phyloP scores from a whole-genome alignment of 2,888 invertebrate genomes.

The Biston betularia region DNA sequence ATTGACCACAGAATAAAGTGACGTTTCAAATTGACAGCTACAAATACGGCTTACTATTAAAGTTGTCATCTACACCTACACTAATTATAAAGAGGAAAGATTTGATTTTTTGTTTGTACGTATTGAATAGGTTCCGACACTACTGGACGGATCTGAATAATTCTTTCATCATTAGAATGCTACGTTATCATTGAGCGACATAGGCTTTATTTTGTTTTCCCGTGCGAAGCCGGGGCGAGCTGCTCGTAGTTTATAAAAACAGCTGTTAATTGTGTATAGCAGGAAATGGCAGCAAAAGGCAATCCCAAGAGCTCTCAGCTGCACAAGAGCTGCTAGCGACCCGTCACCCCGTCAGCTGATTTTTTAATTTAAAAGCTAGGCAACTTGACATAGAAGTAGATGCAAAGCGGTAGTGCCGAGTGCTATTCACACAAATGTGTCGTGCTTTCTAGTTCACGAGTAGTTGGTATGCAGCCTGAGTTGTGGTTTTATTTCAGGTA shows the following conservation, averaged over 20 bases:
- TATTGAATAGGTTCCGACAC: too few relatives aligned
- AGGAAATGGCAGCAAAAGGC: constrained; percentile 26
- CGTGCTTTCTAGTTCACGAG: constrained; percentile 10
- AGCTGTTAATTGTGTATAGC: not conserved
- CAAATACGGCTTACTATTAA: too few relatives aligned
- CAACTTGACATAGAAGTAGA: constrained; percentile 24
- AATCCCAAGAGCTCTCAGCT: constrained; percentile 31
- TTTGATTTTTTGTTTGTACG: too few relatives aligned
- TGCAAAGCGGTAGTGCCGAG: constrained; percentile 28
- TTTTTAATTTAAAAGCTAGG: constrained; percentile 42
- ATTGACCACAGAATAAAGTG: too few relatives aligned
- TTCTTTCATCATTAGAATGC: too few relatives aligned
- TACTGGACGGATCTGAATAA: too few relatives aligned
- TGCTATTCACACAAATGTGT: constrained; percentile 34
- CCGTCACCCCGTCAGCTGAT: constrained; percentile 40
- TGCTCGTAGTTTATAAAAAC: not conserved
- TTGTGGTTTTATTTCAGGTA: constrained; percentile 7
- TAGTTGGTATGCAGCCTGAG: constrained; percentile 14
- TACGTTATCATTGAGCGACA: too few relatives aligned
- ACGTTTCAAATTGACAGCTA: too few relatives aligned
- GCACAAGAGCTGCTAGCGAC: constrained; percentile 38
- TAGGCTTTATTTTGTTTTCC: too few relatives aligned
- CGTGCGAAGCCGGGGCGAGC: too few relatives aligned
- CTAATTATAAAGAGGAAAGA: too few relatives aligned
- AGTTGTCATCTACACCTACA: too few relatives aligned